Evolutionary conservation across 2,888 invertebrate species (phyloP).

Genomic region (Odontomyia ornata): DNA sequence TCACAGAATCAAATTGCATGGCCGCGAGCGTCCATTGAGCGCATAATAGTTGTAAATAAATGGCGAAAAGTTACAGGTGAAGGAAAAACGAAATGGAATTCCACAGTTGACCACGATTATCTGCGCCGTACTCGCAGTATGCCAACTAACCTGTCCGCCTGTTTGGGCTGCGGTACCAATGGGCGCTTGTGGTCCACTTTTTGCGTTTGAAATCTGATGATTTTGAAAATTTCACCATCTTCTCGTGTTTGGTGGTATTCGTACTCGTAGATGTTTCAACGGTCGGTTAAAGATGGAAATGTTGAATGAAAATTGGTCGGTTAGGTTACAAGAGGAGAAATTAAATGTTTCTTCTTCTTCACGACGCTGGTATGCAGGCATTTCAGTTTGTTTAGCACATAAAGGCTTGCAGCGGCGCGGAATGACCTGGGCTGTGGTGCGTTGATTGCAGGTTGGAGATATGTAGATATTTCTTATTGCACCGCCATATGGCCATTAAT

Average conservation of each 20-base stretch:
- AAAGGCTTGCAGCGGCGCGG: neutral
- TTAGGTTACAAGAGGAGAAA: slow-evolving; percentile 15
- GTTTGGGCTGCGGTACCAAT: neutral
- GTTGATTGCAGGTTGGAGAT: slow-evolving; percentile 6
- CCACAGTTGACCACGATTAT: slow-evolving; percentile 13
- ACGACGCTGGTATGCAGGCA: slow-evolving; percentile 1
- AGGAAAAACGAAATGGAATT: slow-evolving; percentile 32
- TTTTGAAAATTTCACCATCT: slow-evolving; percentile 36
- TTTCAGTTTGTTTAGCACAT: neutral
- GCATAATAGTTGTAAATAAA: neutral
- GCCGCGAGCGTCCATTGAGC: neutral
- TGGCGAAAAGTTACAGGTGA: slow-evolving; percentile 21
- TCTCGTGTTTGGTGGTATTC: neutral
- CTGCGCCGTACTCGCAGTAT: neutral
- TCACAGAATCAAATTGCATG: neutral
- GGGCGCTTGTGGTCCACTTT: slow-evolving; percentile 32
- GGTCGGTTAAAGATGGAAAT: neutral
- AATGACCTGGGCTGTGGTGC: slow-evolving; percentile 11
- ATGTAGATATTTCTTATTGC: neutral
- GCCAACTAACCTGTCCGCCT: neutral
- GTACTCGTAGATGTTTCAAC: neutral
- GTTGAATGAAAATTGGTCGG: slow-evolving; percentile 24
- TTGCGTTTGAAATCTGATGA: neutral
- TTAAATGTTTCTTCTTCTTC: slow-evolving; percentile 32
- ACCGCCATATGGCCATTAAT: neutral